These are phyloP conservation scores for Pseudomyrmex flavicornis DNA, from an alignment of 1,140 invertebrate species.

Conservation along the genomic window DNA sequence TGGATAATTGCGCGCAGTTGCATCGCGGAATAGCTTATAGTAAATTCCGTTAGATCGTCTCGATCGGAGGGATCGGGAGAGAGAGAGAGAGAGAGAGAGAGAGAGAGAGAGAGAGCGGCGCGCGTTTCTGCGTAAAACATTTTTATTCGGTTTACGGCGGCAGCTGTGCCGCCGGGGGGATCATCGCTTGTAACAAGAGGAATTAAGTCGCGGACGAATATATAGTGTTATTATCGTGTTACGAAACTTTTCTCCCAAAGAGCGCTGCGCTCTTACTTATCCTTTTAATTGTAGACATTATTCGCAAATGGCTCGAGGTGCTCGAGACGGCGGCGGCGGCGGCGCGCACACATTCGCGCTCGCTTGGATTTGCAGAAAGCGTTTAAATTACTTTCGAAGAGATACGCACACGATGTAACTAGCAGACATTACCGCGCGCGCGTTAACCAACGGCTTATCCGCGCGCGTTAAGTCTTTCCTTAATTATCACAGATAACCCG, in stretches of 20 bases:
- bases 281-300: slow-evolving; percentile 59
- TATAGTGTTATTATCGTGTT: slow-evolving; percentile 40
- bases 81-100: neutral
- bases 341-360: neutral
- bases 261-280: slow-evolving; percentile 14
- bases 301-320: slow-evolving; percentile 47
- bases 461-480: slow-evolving; percentile 56
- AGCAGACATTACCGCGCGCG: slow-evolving; percentile 50
- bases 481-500: slow-evolving; percentile 66
- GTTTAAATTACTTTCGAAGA: slow-evolving; percentile 60
- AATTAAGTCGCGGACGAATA: slow-evolving; percentile 46
- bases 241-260: slow-evolving; percentile 38
- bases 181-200: slow-evolving; percentile 31
- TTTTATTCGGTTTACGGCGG: slow-evolving; percentile 23
- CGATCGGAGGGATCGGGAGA: slow-evolving; percentile 24
- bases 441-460: slow-evolving; percentile 57
- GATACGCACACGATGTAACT: slow-evolving; percentile 45
- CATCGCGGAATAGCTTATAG: slow-evolving; percentile 19
- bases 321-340: neutral
- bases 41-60: slow-evolving; percentile 38
- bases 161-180: slow-evolving; percentile 3
- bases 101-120: neutral
- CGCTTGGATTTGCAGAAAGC: slow-evolving; percentile 56
- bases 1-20: slow-evolving; percentile 30
- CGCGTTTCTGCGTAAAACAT: slow-evolving; percentile 13